Conservation (phyloP, 2,888 invertebrate genomes). For the Dichetophora obliterata region DNA sequence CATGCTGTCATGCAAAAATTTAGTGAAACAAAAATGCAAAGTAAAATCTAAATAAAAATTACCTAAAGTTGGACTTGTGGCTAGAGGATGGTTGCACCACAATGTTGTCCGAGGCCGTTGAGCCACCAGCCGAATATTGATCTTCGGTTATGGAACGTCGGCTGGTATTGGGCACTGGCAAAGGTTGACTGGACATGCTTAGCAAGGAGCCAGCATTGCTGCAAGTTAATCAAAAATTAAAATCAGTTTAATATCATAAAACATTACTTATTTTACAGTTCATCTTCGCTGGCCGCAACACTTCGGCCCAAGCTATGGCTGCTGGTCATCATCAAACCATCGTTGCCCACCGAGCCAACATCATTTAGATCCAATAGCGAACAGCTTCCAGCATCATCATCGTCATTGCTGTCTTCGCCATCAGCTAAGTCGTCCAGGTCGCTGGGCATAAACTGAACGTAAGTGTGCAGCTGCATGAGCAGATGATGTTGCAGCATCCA, state of each 20-base stretch:
- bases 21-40: not conserved
- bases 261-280: conserved; percentile 52
- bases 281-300: conserved; percentile 56
- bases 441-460: conserved; percentile 88
- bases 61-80: conserved; percentile 69
- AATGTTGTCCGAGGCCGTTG: conserved; percentile 66
- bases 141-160: conserved; percentile 65
- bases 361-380: conserved; percentile 52
- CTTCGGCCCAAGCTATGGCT: conserved; percentile 41
- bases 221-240: conserved; percentile 24
- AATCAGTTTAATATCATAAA: not conserved
- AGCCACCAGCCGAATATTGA: conserved; percentile 62
- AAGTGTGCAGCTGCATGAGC: conserved; percentile 92
- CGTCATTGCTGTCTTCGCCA: conserved; percentile 38
- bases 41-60: no score
- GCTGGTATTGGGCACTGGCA: conserved; percentile 64
- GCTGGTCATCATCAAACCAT: conserved; percentile 43
- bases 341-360: conserved; percentile 44
- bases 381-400: conserved; percentile 38
- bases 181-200: conserved; percentile 68
- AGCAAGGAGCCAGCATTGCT: conserved; percentile 62
- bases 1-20: conserved; percentile 60
- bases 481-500: conserved; percentile 93
- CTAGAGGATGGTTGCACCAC: conserved; percentile 67
- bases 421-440: conserved; percentile 60